Conservation (phyloP, 2,113 vertebrate genomes). For the Pedetes capensis region DNA sequence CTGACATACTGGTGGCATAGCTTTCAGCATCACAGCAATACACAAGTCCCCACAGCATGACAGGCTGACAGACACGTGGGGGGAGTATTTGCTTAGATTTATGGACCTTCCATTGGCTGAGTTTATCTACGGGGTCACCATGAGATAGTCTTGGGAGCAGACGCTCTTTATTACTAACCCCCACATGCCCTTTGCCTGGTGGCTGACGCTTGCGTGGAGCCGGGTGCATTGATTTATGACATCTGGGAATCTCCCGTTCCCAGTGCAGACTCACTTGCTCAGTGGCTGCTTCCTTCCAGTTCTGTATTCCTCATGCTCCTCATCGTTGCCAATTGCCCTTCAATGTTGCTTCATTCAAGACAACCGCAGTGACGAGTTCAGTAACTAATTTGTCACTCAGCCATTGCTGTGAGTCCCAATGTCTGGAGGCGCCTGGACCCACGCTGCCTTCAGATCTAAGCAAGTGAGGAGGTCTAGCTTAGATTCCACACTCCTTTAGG, state of each 20-base stretch:
- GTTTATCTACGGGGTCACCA: neutral
- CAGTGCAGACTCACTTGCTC: neutral
- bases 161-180: neutral
- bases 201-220: neutral
- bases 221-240: neutral
- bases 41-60: no score
- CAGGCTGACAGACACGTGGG: no score
- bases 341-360: neutral
- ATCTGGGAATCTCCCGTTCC: neutral
- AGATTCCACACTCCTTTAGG: neutral
- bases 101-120: no score
- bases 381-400: neutral
- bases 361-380: neutral
- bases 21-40: no score
- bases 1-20: no score
- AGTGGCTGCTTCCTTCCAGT: neutral
- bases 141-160: neutral
- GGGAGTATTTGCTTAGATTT: no score
- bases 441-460: neutral
- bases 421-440: neutral
- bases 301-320: neutral
- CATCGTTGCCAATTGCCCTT: neutral
- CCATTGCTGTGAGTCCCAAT: neutral
- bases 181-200: neutral
- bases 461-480: neutral